Conservation (phyloP, 1,140 invertebrate species). For the Bombus sylvicola region DNA sequence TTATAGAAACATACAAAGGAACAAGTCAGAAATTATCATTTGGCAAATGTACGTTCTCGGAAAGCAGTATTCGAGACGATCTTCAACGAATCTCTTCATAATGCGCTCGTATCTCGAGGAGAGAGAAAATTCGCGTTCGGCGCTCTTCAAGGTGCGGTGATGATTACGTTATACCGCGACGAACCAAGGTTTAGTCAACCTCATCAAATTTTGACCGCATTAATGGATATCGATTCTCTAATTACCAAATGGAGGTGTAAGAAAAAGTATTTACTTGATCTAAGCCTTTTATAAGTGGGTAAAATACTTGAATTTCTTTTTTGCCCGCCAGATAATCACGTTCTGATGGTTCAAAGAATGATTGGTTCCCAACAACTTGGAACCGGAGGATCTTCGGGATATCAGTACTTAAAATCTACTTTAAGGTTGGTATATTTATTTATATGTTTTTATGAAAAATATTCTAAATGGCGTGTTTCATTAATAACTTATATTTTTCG, state of each 20-base stretch:
- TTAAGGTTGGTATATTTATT: slow-evolving; percentile 87
- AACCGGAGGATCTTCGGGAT: slow-evolving; percentile 98
- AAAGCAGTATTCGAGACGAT: slow-evolving; percentile 94
- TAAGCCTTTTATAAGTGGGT: neutral
- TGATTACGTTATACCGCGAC: slow-evolving; percentile 98
- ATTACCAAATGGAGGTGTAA: slow-evolving; percentile 99
- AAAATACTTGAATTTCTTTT: neutral
- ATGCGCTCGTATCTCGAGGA: slow-evolving; percentile 90
- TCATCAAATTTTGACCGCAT: slow-evolving; percentile 94
- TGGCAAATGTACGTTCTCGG: slow-evolving; percentile 90
- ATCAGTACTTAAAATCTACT: slow-evolving; percentile 99
- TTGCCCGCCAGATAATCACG: slow-evolving; percentile 93
- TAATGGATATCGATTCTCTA: slow-evolving; percentile 99
- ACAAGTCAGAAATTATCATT: slow-evolving; percentile 85
- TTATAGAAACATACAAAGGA: slow-evolving; percentile 81
- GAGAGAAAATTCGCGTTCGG: slow-evolving; percentile 95
- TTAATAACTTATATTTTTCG: slow-evolving; percentile 18
- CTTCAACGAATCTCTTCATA: slow-evolving; percentile 92
- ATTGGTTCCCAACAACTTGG: slow-evolving; percentile 98
- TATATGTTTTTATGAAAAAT: neutral
- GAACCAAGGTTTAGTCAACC: slow-evolving; percentile 98
- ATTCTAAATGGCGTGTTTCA: neutral
- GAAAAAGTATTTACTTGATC: slow-evolving; percentile 72
- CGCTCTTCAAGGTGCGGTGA: slow-evolving; percentile 97
- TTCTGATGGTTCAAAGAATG: slow-evolving; percentile 99